These are phyloP conservation scores for Acheta domesticus DNA, from an alignment of 2,888 invertebrate species.

Conservation along the genomic window DNA sequence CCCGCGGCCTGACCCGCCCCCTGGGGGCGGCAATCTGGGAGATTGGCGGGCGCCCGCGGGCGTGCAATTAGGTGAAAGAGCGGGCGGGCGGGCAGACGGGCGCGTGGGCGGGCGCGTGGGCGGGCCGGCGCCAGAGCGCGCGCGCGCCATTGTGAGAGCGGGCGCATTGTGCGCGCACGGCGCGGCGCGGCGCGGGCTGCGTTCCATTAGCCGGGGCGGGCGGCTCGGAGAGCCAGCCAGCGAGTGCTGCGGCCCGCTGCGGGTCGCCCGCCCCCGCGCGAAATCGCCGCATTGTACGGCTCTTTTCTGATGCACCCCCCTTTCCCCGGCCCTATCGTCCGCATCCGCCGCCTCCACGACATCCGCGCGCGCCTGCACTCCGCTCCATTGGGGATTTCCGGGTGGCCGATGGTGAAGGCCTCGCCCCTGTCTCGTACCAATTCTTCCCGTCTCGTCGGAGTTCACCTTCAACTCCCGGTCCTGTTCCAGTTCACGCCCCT, in stretches of 20 bases:
- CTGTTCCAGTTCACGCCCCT: too few relatives aligned
- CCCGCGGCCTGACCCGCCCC: not conserved
- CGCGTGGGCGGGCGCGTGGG: not conserved
- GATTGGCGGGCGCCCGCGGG: not conserved
- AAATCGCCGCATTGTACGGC: not conserved
- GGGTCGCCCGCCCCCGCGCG: conserved; percentile 18
- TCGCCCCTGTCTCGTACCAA: too few relatives aligned
- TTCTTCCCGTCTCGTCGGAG: too few relatives aligned
- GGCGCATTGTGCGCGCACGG: not conserved
- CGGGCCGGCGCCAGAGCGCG: not conserved
- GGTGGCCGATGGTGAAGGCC: not conserved
- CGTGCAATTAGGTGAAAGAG: conserved; percentile 1
- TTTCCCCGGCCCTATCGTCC: not conserved
- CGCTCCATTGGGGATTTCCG: not conserved
- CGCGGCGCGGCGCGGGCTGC: not conserved
- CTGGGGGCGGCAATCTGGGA: not conserved
- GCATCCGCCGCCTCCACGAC: not conserved
- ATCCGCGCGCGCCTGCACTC: not conserved
- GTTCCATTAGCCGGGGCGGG: not conserved
- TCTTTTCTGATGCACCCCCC: too few relatives aligned
- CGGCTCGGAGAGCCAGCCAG: not conserved
- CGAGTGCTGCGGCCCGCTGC: not conserved
- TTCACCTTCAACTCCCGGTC: too few relatives aligned
- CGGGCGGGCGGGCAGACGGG: not conserved
- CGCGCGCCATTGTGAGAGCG: not conserved